Evolutionary conservation across 2,113 vertebrate genomes (phyloP).

Genomic region (Zosterops lateralis): DNA sequence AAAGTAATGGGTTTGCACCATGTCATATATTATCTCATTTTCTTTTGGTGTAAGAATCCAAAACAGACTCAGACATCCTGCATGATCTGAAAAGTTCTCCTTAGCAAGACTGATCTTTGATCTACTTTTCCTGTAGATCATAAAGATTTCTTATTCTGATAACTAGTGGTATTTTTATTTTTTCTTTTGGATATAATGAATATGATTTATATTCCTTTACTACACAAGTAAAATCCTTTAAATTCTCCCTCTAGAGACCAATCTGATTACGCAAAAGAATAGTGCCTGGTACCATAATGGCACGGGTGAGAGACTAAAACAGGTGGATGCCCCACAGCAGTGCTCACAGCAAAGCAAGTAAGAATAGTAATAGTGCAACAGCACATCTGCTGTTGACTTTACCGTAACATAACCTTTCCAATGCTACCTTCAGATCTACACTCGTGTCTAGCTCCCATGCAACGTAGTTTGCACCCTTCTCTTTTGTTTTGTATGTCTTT

Average conservation of each 20-base stretch:
- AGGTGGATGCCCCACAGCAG: constrained; percentile 54
- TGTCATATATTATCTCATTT: not conserved
- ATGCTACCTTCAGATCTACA: not conserved
- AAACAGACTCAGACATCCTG: not conserved
- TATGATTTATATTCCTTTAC: not conserved
- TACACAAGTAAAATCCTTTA: not conserved
- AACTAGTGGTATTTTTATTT: not conserved
- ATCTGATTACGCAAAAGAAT: not conserved
- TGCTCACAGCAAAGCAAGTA: constrained; percentile 44
- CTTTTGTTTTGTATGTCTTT: not conserved
- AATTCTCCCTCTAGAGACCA: not conserved
- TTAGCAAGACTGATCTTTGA: not conserved
- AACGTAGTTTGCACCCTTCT: not conserved
- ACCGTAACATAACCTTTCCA: constrained; percentile 11
- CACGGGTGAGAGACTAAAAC: constrained; percentile 12
- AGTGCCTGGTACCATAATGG: constrained; percentile 14
- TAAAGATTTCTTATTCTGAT: not conserved
- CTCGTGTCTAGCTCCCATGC: not conserved
- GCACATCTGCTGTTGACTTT: constrained; percentile 54
- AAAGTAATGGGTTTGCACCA: not conserved
- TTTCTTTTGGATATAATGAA: not conserved
- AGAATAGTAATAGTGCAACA: constrained; percentile 15
- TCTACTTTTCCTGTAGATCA: not conserved
- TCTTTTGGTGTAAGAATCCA: not conserved
- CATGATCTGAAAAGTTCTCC: not conserved